These are phyloP conservation scores for Galbula dea DNA, from an alignment of 2,113 vertebrate species.

Conservation along the genomic window DNA sequence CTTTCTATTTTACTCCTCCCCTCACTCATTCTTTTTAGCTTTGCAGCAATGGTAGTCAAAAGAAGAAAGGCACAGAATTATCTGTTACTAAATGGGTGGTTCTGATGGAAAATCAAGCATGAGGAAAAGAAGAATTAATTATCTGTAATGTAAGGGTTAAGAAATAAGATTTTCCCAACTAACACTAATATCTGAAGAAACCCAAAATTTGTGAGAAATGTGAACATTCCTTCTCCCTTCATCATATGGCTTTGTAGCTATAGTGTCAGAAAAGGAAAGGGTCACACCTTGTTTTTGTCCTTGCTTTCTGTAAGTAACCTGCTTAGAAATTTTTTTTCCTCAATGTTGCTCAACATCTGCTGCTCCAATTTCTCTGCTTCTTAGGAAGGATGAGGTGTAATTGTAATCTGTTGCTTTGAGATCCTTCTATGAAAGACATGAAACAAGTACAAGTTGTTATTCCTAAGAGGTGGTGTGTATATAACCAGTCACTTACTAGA, in stretches of 20 bases:
- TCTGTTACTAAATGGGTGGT: slow-evolving; percentile 64
- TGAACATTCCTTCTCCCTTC: neutral
- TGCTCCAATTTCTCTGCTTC: neutral
- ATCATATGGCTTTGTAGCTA: neutral
- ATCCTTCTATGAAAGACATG: neutral
- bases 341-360: neutral
- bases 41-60: slow-evolving; percentile 60
- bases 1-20: slow-evolving; percentile 52
- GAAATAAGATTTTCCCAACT: slow-evolving; percentile 46
- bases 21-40: slow-evolving; percentile 61
- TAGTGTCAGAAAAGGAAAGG: neutral
- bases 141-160: slow-evolving; percentile 58
- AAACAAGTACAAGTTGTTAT: neutral
- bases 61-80: slow-evolving; percentile 65
- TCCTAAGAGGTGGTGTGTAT: neutral
- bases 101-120: slow-evolving; percentile 63
- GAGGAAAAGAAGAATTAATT: slow-evolving; percentile 68
- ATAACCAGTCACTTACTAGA: neutral
- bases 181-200: slow-evolving; percentile 20
- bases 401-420: neutral
- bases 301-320: slow-evolving; percentile 13
- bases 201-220: slow-evolving; percentile 32
- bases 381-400: neutral
- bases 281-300: neutral
- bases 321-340: neutral